Base-by-base conservation (phyloP, 2,888 invertebrate genomes). In the Aleiodes leptofemur region DNA sequence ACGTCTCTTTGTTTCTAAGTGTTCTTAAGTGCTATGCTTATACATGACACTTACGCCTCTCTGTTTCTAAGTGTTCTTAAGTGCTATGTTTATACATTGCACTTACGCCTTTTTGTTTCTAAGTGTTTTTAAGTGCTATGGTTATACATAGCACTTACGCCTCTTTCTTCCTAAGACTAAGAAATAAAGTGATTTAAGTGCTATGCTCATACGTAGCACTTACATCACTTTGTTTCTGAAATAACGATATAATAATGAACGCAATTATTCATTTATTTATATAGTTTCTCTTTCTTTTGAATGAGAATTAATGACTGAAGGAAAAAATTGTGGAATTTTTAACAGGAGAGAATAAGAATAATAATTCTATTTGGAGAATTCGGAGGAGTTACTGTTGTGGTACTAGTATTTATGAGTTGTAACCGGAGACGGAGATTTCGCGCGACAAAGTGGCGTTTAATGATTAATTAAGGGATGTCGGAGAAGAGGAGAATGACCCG, bases 371-470 rank as follows among this genome's bases (percentile, higher is more conserved):
- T 29, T 50, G 31, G 16, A 31, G 43, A 31, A 68, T 68, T 23
- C 66, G 16, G 13, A 68, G 23, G 50, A 68, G 29, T 50, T 68
- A 31, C 6, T 51, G 51, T 31, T 51, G 31, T 13, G n/a, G 51
- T 6, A 68, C 16, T 70, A 59, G 48, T 71, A 71, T 71, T 71
- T 71, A 71, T 51, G 53, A 31, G 7, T 51, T 23, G 51, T 51
- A 68, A 74, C 72, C 38, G 43, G 55, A 55, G 64, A 61, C 61
- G 51, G 34, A 68, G 51, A 68, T 68, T 68, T 70, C 38, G 69
- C 76, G 76, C 69, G 76, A 79, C 78, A 78, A 78, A 76, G 78
- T 76, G 76, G 73, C 78, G 76, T 74, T 72, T 77, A 80, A 77
- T 76, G 77, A 77, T 80, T 78, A 80, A 74, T 77, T 74, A 73